Conservation (phyloP, 2,797 vertebrate genomes). For the Microhierax caerulescens region DNA sequence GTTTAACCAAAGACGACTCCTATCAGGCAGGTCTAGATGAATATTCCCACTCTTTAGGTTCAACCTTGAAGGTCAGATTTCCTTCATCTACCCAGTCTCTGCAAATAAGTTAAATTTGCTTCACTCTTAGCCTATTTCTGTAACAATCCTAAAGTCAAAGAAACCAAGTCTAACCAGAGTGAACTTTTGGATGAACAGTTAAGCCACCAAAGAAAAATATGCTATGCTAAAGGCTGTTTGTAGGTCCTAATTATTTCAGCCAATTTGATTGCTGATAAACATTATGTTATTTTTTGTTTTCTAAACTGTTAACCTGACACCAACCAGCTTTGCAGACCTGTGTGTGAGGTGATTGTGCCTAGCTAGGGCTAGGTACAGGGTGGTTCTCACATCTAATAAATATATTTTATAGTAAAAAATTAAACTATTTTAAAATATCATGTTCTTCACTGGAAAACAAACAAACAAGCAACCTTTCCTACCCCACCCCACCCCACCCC, state of each 20-base stretch:
- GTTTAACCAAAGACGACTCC: background rate
- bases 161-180: background rate
- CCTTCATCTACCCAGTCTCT: background rate
- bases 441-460: background rate
- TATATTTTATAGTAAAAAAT: background rate
- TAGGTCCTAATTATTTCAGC: background rate
- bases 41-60: background rate
- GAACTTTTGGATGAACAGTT: background rate
- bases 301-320: background rate
- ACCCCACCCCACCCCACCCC: fast-evolving
- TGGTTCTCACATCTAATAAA: background rate
- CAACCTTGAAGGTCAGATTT: background rate
- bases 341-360: background rate
- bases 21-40: background rate
- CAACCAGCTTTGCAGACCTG: background rate
- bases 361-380: background rate
- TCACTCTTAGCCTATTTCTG: background rate
- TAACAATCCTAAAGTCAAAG: background rate
- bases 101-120: background rate
- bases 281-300: background rate
- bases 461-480: fast-evolving
- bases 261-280: background rate
- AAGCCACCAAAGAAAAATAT: background rate
- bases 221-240: background rate
- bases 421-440: background rate